Evolutionary conservation across 2,797 vertebrate species (phyloP).

Genomic region (Hyperoplus immaculatus): DNA sequence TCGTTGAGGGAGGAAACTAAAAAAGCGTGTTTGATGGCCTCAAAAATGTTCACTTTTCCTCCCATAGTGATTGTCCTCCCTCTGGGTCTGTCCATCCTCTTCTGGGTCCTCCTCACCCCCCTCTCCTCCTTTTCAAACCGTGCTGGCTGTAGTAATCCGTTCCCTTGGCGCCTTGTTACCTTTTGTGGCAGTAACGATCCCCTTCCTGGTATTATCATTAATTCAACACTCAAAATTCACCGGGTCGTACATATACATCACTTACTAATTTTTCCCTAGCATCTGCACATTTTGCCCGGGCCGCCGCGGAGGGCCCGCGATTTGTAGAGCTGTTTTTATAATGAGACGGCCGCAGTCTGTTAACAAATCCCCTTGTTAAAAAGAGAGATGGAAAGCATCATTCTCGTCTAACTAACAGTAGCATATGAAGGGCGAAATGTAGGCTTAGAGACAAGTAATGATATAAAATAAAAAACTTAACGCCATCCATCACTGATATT

Average conservation of each 20-base stretch:
- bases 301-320: conserved; percentile 77
- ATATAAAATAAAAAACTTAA: conserved; percentile 70
- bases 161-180: conserved; percentile 98
- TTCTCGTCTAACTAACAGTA: conserved; percentile 76
- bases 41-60: conserved; percentile 54
- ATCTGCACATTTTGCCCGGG: conserved; percentile 85
- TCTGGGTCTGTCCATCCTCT: conserved; percentile 55
- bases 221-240: conserved; percentile 92
- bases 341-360: conserved; percentile 83
- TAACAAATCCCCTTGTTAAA: conserved; percentile 86
- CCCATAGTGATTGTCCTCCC: conserved; percentile 82
- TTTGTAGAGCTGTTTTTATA: conserved; percentile 77
- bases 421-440: conserved; percentile 69
- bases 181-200: conserved; percentile 86
- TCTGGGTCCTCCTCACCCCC: conserved; percentile 62
- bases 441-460: conserved; percentile 66
- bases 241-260: conserved; percentile 90
- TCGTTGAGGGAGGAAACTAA: conserved; percentile 12
- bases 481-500: conserved; percentile 66
- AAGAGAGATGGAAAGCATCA: conserved; percentile 77
- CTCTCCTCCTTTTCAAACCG: conserved; percentile 56
- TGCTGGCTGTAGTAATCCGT: conserved; percentile 90
- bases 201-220: conserved; percentile 87
- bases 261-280: conserved; percentile 90
- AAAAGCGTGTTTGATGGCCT: conserved; percentile 22